Evolutionary conservation across 2,113 vertebrate species (phyloP), one percentile per base, ranked within the genome.

Genomic region (Larimichthys polyactis): DNA sequence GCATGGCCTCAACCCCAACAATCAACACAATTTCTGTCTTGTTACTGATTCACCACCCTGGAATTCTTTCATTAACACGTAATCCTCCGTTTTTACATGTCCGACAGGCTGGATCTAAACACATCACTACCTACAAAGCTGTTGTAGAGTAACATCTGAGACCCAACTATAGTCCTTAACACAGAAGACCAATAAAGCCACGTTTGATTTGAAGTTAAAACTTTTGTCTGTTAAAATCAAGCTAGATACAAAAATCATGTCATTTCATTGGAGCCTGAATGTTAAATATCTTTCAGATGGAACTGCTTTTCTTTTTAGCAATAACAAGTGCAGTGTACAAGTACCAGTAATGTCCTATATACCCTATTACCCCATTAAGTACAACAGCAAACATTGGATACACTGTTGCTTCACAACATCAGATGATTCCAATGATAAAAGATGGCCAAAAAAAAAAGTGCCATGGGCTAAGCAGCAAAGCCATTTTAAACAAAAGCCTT

Each of bases 11-110:
- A 32, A 64, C 62, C 51, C 51, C 70, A 73, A 70, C 71, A 65
- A 62, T 58, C 66, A 85, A 74, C 71, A 74, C 55, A 68, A 72
- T 70, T 57, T 75, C 36, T 75, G 12, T 71, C 32, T 48, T 44
- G 85, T 90, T 92, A 90, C 81, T 87, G 67, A 87, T 87, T 91
- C 81, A 90, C 83, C 54, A 43, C 27, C 29, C 1, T 69, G 44
- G n/a, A 57, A 78, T 77, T 78, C 24, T 82, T 80, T 82, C 71
- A 79, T 64, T 74, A 14, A 22, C 24, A 66, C 40, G 52, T 27
- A 84, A 63, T 79, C 83, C 11, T 40, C n/a, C 8, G 20, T 54
- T 69, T 69, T 82, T 46, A 55, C 44, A 43, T 46, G 1, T 24
- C 4, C 2, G 3, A 16, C 68, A 54, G 48, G 4, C 49, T 27